A percentile compares a stretch with the other conserved stretches of the same genome.
Conservation (phyloP, 1,140 invertebrate species). For the Tyrophagus putrescentiae region DNA sequence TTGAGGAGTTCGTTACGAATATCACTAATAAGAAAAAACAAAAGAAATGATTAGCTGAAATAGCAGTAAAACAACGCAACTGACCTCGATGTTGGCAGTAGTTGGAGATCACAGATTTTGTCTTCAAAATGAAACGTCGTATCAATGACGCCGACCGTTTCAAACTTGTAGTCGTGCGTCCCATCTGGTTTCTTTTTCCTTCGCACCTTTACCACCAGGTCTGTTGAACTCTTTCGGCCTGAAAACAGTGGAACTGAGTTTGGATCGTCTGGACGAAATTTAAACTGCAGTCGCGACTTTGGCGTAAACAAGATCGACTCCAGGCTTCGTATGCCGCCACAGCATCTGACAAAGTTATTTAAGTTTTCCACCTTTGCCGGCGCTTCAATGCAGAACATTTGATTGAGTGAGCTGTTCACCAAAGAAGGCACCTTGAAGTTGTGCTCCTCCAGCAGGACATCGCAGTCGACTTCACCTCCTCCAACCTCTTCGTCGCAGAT, state of each 20-base stretch:
- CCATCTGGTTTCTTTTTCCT: conserved; percentile 23
- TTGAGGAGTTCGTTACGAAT: conserved; percentile 4
- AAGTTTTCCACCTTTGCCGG: conserved; percentile 2
- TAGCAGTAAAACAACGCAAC: background rate
- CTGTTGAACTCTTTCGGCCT: conserved; percentile 46
- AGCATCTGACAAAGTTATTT: conserved; percentile 8
- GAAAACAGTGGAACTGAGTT: conserved; percentile 62
- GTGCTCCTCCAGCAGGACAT: too few species aligned
- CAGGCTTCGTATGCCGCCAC: conserved; percentile 41
- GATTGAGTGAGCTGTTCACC: background rate
- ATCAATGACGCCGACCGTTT: conserved; percentile 50
- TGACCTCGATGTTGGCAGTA: background rate
- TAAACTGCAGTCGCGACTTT: conserved; percentile 54
- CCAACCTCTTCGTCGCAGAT: too few species aligned
- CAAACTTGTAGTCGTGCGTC: conserved; percentile 35
- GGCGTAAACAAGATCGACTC: conserved; percentile 33
- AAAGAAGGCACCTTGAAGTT: too few species aligned
- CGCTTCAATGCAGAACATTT: conserved; percentile 11
- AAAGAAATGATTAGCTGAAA: conserved; percentile 19
- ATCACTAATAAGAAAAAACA: conserved; percentile 17
- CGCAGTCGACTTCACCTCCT: too few species aligned
- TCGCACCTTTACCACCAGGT: conserved; percentile 53
- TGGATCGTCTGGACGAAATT: conserved; percentile 66
- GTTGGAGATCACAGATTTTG: conserved; percentile 13
- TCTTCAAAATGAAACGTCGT: conserved; percentile 52